phyloP scores from a whole-genome alignment of 2,113 vertebrate genomes.

The Colius striatus region DNA sequence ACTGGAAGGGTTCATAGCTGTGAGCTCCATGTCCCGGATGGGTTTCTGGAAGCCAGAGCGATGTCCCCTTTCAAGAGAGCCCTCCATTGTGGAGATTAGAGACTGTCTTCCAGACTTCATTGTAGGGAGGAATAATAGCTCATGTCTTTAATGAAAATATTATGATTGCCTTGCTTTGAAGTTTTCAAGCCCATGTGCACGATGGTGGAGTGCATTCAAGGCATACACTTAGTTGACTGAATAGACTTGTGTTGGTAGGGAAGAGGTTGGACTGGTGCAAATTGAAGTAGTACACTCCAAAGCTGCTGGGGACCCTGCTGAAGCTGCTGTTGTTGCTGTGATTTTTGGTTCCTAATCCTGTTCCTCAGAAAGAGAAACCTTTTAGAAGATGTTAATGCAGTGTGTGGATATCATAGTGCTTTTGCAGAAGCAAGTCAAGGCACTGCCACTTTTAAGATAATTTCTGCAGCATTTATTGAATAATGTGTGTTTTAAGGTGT shows the following conservation, averaged over 20 bases:
- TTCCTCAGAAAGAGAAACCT: neutral
- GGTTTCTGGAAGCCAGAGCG: neutral
- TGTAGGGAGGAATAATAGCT: neutral
- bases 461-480: neutral
- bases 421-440: neutral
- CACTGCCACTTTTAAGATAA: neutral
- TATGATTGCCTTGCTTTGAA: neutral
- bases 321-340: neutral
- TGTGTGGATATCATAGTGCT: accelerated
- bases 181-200: neutral
- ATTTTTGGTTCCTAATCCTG: neutral
- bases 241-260: neutral
- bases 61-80: neutral
- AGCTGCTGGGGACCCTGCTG: neutral
- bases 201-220: neutral
- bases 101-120: neutral
- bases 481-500: neutral
- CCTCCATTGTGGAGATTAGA: neutral
- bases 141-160: neutral
- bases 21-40: neutral
- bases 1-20: neutral
- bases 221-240: neutral
- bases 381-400: neutral
- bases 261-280: neutral
- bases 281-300: neutral